Evolutionary conservation across 2,113 vertebrate genomes (phyloP).

Genomic region (Scomber japonicus): DNA sequence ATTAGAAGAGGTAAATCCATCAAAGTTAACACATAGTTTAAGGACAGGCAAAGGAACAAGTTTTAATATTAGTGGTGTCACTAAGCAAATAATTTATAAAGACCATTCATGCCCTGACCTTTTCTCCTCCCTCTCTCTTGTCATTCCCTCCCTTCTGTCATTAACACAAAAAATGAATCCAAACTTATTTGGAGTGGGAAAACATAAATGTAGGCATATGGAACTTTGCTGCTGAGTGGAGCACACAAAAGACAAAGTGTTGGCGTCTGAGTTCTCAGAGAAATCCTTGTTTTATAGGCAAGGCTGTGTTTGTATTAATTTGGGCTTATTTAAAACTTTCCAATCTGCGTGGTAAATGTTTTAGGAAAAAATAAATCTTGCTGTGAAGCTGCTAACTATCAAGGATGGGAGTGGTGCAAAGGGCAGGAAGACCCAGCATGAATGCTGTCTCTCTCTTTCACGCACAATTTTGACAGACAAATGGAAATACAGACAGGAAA

Average conservation of each 20-base stretch:
- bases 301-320: conserved; percentile 67
- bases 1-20: conserved; percentile 46
- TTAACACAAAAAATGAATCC: conserved; percentile 72
- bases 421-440: conserved; percentile 36
- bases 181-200: conserved; percentile 61
- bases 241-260: conserved; percentile 70
- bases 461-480: conserved; percentile 39
- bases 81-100: conserved; percentile 56
- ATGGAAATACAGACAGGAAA: conserved; percentile 32
- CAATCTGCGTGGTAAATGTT: conserved; percentile 63
- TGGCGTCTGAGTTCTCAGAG: conserved; percentile 51
- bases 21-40: conserved; percentile 46
- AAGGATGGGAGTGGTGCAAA: conserved; percentile 47
- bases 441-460: conserved; percentile 48
- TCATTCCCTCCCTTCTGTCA: conserved; percentile 56
- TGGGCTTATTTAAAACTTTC: conserved; percentile 72
- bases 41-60: conserved; percentile 29
- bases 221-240: conserved; percentile 60
- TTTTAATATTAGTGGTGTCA: conserved; percentile 50
- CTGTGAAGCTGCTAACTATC: conserved; percentile 52
- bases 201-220: conserved; percentile 63
- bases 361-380: conserved; percentile 72
- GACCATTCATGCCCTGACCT: conserved; percentile 70
- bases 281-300: conserved; percentile 66
- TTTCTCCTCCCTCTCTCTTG: conserved; percentile 61